phyloP scores from a whole-genome alignment of 2,113 vertebrate species.

The Epinephelus fuscoguttatus region DNA sequence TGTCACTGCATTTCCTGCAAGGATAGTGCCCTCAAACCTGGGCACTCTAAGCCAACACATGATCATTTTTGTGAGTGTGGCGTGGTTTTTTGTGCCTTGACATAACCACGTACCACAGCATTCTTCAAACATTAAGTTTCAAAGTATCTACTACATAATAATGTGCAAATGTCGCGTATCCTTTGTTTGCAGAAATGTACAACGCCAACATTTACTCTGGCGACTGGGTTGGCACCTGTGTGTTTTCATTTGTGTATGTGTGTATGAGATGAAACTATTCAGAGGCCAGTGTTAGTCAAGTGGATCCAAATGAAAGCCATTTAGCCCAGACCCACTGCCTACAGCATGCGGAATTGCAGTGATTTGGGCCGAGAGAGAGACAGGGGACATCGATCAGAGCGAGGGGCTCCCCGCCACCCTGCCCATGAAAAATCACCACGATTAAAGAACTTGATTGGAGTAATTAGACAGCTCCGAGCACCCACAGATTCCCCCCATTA shows the following conservation, averaged over 20 bases:
- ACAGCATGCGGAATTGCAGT: conserved; percentile 30
- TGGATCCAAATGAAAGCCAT: conserved; percentile 46
- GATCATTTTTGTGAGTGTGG: too few species aligned
- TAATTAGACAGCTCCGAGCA: conserved; percentile 73
- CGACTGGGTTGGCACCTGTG: too few species aligned
- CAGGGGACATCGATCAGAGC: conserved; percentile 49
- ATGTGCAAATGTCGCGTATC: too few species aligned
- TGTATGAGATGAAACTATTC: background rate
- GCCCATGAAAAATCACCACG: conserved; percentile 71
- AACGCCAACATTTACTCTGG: too few species aligned
- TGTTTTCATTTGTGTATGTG: background rate
- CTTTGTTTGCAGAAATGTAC: too few species aligned
- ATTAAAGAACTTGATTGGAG: conserved; percentile 78
- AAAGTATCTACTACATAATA: too few species aligned
- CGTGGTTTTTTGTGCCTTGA: too few species aligned
- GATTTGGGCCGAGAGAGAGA: conserved; percentile 22
- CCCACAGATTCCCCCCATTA: conserved; percentile 61
- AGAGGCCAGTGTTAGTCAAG: conserved; percentile 11
- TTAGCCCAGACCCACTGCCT: conserved; percentile 35
- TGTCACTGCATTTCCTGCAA: too few species aligned
- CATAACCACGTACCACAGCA: too few species aligned
- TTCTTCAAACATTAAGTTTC: too few species aligned
- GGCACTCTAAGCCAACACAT: too few species aligned
- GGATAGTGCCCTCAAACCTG: too few species aligned
- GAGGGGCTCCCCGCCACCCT: conserved; percentile 25